phyloP scores from a whole-genome alignment of 2,797 vertebrate species.

The Pelochelys cantorii region DNA sequence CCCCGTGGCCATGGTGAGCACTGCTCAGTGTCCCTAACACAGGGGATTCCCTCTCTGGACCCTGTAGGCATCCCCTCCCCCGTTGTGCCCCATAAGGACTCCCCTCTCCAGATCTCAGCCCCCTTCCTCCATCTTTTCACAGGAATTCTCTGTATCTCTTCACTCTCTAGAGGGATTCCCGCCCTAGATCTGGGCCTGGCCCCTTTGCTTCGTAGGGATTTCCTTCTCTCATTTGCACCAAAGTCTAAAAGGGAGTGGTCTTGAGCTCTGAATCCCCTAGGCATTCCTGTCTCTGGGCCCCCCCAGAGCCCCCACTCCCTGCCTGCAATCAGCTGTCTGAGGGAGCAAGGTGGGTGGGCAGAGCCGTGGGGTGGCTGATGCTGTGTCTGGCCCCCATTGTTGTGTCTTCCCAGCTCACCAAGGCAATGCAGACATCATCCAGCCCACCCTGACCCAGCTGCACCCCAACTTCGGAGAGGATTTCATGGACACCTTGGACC shows the following conservation, averaged over 20 bases:
- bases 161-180: too few relatives aligned
- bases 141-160: background rate
- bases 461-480: conserved; percentile 26
- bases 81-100: background rate
- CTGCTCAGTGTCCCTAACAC: background rate
- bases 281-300: background rate
- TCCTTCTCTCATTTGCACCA: background rate
- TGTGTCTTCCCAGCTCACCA: conserved; percentile 10
- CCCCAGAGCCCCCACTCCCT: background rate
- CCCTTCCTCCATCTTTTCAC: background rate
- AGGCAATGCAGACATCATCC: conserved; percentile 31
- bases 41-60: background rate
- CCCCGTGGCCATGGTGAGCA: conserved; percentile 18
- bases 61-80: background rate
- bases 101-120: background rate
- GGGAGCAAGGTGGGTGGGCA: too few relatives aligned
- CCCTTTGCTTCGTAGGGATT: background rate
- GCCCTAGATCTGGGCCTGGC: too few relatives aligned
- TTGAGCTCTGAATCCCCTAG: background rate
- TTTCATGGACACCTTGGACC: conserved; percentile 31
- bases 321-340: background rate
- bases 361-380: background rate
- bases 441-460: conserved; percentile 19
- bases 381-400: background rate
- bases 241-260: background rate